These are phyloP conservation scores for Zaprionus nigranus DNA, from an alignment of 1,140 invertebrate species.

Conservation along the genomic window DNA sequence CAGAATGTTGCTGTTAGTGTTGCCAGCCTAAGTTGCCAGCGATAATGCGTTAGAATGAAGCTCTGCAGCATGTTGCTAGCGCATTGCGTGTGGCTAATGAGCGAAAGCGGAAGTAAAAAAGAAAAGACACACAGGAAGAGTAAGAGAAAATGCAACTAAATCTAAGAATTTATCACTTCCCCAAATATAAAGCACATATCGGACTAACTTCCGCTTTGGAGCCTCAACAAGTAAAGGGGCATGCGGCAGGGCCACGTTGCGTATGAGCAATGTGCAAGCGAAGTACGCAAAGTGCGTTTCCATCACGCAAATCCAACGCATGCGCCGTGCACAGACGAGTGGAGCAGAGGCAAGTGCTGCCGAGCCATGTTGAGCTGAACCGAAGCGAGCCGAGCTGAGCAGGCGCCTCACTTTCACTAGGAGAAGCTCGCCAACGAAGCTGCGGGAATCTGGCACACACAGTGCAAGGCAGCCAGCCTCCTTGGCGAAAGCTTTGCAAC, in stretches of 20 bases:
- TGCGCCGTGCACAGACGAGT: slow-evolving; percentile 26
- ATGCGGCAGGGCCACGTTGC: slow-evolving; percentile 5
- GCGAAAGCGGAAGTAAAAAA: background rate
- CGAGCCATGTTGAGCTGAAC: background rate
- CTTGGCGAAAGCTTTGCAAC: slow-evolving; percentile 38
- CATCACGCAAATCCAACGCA: slow-evolving; percentile 41
- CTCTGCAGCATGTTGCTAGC: background rate
- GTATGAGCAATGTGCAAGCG: slow-evolving; percentile 15
- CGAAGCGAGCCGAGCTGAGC: background rate
- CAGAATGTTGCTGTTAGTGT: no score
- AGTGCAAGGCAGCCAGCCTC: slow-evolving; percentile 18
- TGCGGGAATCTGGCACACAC: slow-evolving; percentile 39
- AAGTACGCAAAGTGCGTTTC: slow-evolving; percentile 7
- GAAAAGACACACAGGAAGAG: background rate
- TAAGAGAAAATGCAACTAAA: background rate
- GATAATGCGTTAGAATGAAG: no score
- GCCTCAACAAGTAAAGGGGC: slow-evolving; percentile 37
- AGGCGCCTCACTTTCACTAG: slow-evolving; percentile 47
- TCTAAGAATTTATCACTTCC: no score
- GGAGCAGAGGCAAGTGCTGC: background rate
- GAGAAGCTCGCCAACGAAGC: slow-evolving; percentile 4
- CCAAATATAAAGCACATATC: background rate
- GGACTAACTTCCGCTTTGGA: background rate
- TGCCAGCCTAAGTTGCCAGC: no score
- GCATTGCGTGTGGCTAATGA: background rate